Conservation (phyloP, 2,888 invertebrate species). For the Noctua janthe region DNA sequence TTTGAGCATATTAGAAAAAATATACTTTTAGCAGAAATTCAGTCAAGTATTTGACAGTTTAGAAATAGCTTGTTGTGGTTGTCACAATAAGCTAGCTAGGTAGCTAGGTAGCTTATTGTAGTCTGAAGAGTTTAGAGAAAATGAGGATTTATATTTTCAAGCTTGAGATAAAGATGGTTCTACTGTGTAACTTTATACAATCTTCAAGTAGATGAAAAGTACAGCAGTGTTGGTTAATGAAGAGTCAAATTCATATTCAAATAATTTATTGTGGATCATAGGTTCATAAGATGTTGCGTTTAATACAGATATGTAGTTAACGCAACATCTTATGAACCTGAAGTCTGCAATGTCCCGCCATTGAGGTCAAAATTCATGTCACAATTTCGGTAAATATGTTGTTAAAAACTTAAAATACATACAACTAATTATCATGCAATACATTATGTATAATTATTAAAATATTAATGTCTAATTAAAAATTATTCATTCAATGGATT, state of each 20-base stretch:
- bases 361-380: too few species aligned
- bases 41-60: constrained; percentile 7
- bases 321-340: too few species aligned
- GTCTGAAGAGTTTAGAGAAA: neutral
- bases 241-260: neutral
- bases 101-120: neutral
- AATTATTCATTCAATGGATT: too few species aligned
- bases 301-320: too few species aligned
- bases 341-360: too few species aligned
- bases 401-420: too few species aligned
- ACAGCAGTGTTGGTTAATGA: neutral
- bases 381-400: too few species aligned
- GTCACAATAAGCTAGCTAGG: constrained; percentile 4
- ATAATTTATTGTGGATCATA: too few species aligned
- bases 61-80: constrained; percentile 15
- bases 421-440: too few species aligned
- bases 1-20: constrained; percentile 10
- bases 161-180: neutral
- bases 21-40: neutral
- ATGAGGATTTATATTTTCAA: neutral
- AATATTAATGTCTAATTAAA: too few species aligned
- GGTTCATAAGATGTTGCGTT: too few species aligned
- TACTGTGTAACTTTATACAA: neutral
- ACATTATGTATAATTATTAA: too few species aligned
- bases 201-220: neutral